Evolutionary conservation across 2,797 vertebrate genomes (phyloP), one percentile per base, ranked within the genome.

Genomic region (Anguilla obscura): DNA sequence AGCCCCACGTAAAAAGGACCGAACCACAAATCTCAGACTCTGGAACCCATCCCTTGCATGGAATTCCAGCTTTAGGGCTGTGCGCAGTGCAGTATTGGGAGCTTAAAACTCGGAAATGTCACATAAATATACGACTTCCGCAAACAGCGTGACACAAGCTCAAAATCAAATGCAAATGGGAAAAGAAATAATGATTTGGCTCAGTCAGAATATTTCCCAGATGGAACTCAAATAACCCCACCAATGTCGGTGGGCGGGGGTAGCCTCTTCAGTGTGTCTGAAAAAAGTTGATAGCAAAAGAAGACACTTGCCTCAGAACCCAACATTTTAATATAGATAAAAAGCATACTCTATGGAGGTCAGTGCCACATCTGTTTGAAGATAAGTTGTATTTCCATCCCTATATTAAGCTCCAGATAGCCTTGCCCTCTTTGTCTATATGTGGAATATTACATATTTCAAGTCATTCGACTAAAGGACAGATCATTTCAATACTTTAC

Each of bases 111-210:
- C 27, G 30, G 30, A 36, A 85, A 36, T 60, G 56, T 85, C 27
- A 63, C 33, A 63, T 56, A 84, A 45, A 50, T 85, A 85, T 80
- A 85, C 12, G 10, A 30, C 27, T 60, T 60, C 84, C 54, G 33
- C 27, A 30, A 40, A 36, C 84, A 60, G 52, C 56, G 40, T 85
- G 54, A 85, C 30, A 58, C 30, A 85, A 63, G 52, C 50, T 14
- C 54, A 58, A 18, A 56, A 58, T 36, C 21, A 63, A 33, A 58
- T 16, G 27, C 84, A 63, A 56, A 63, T 33, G 52, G 84, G 54
- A 85, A 63, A 60, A 85, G n/a, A 60, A 56, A 85, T 85, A 33
- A 30, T 8, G 40, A 80, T 80, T 48, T 40, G 21, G 84, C 52
- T 36, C 56, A 1, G 54, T 60, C n/a, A 16, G 12, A 84, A 27